Base-by-base conservation (phyloP, 2,113 vertebrate genomes). In the Tretioscincus oriximinensis region DNA sequence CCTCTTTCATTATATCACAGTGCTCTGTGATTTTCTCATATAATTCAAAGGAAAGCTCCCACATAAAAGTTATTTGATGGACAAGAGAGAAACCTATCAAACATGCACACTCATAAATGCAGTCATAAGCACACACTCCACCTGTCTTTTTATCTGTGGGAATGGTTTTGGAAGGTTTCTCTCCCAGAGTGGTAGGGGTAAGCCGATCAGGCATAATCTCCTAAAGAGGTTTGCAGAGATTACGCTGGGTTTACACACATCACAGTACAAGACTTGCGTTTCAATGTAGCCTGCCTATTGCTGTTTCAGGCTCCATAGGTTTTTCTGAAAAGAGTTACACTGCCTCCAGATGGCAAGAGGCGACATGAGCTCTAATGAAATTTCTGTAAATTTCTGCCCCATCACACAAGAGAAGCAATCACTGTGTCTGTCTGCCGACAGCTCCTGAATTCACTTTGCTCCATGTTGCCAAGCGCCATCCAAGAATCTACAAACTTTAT, bases 161-260 rank as follows among this genome's bases (percentile, higher is more conserved):
- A 35, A 26, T 11, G 21, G 28, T 41, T 54, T 28, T 31, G 54
- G 54, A 47, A 21, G 35, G 26, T 24, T 22, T 22, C 16, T 26
- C 63, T 69, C 71, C 63, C 71, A 47, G 18, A 76, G 2, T 70
- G 67, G 61, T 71, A 26, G 26, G 24, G 4, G 16, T 71, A 79
- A 76, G 49, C 51, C 35, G 41, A 63, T 76, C 26, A 60, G 11
- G 35, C 24, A 35, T 49, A 81, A 81, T 76, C n/a, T 81, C 4
- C 73, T 76, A 63, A 81, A 81, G 54, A 76, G 65, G 73, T 49
- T 61, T 81, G 73, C n/a, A 26, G 66, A 29, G 66, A 70, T 70
- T 75, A 41, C 47, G 21, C 24, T 76, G 35, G 65, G 20, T 3
- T 60, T 26, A 47, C 35, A 41, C 24, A n/a, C 12, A 69, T 69